Conservation (phyloP, 2,113 vertebrate species). For the Engystomops pustulosus region DNA sequence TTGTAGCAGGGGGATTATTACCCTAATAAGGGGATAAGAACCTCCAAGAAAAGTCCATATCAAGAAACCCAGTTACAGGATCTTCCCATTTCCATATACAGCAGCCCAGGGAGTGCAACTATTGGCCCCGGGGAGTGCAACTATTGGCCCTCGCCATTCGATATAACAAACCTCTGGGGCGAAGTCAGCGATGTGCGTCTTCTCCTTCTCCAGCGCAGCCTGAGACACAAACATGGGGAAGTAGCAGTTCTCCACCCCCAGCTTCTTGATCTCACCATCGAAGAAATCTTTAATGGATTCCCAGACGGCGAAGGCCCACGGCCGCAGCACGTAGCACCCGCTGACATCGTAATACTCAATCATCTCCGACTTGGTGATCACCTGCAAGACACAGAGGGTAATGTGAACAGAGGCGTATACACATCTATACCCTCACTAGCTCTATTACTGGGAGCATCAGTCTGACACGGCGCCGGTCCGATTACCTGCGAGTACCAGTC, state of each 20-base stretch:
- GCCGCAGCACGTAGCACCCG: slow-evolving; percentile 95
- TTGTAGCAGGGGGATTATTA: too few species aligned
- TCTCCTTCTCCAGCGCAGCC: slow-evolving; percentile 92
- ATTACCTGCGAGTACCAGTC: slow-evolving; percentile 99
- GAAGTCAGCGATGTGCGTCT: slow-evolving; percentile 91
- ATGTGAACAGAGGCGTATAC: background rate
- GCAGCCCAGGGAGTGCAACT: too few species aligned
- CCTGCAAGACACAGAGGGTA: slow-evolving; percentile 71
- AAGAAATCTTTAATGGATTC: slow-evolving; percentile 93
- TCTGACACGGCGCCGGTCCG: too few species aligned
- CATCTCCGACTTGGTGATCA: slow-evolving; percentile 98
- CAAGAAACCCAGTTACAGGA: too few species aligned
- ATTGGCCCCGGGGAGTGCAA: too few species aligned
- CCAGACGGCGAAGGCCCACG: slow-evolving; percentile 94
- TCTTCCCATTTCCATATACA: too few species aligned
- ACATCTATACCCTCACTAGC: background rate
- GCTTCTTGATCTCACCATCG: slow-evolving; percentile 90
- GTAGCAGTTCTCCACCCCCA: slow-evolving; percentile 98
- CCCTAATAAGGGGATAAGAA: too few species aligned
- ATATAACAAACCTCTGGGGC: slow-evolving; percentile 86
- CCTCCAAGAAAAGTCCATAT: too few species aligned
- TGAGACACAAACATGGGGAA: slow-evolving; percentile 99
- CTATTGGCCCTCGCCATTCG: too few species aligned
- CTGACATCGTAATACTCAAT: slow-evolving; percentile 98
- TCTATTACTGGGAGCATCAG: too few species aligned